These are phyloP conservation scores for Chelidonichthys spinosus DNA, from an alignment of 2,797 vertebrate genomes.

Conservation along the genomic window DNA sequence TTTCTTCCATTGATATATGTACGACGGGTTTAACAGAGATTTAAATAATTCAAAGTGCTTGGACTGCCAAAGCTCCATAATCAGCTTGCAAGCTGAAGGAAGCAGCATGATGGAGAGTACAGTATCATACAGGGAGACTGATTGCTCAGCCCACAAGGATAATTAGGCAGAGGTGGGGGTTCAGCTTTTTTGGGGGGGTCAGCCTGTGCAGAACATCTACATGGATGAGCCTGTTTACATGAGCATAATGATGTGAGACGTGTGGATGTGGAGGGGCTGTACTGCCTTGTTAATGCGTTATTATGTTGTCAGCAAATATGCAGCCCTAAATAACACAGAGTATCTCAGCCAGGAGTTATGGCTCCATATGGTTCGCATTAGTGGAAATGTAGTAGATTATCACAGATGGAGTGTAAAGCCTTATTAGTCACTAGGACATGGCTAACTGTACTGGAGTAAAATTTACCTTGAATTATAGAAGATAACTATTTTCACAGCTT, in stretches of 20 bases:
- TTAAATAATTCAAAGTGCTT: constrained; percentile 92
- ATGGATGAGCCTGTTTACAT: constrained; percentile 48
- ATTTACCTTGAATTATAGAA: too few species aligned
- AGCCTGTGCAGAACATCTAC: constrained; percentile 43
- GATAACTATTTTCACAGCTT: too few species aligned
- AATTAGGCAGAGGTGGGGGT: constrained; percentile 80
- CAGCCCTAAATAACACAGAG: constrained; percentile 41
- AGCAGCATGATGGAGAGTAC: constrained; percentile 76
- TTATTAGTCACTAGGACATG: constrained; percentile 64
- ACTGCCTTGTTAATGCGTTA: constrained; percentile 25
- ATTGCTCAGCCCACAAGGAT: constrained; percentile 82
- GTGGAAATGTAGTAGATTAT: constrained; percentile 61
- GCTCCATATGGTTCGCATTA: constrained; percentile 69
- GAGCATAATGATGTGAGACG: constrained; percentile 53
- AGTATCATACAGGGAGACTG: constrained; percentile 70
- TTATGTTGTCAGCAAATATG: constrained; percentile 50
- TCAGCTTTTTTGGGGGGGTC: constrained; percentile 57
- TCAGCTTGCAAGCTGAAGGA: constrained; percentile 84
- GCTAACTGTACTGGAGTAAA: constrained; percentile 36
- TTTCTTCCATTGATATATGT: constrained; percentile 87
- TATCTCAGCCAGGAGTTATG: constrained; percentile 57
- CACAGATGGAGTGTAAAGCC: constrained; percentile 72
- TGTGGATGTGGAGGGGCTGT: constrained; percentile 18
- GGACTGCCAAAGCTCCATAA: constrained; percentile 87
- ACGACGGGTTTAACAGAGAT: constrained; percentile 87